Conservation (phyloP, 2,888 invertebrate genomes). For the Volucella bombylans region DNA sequence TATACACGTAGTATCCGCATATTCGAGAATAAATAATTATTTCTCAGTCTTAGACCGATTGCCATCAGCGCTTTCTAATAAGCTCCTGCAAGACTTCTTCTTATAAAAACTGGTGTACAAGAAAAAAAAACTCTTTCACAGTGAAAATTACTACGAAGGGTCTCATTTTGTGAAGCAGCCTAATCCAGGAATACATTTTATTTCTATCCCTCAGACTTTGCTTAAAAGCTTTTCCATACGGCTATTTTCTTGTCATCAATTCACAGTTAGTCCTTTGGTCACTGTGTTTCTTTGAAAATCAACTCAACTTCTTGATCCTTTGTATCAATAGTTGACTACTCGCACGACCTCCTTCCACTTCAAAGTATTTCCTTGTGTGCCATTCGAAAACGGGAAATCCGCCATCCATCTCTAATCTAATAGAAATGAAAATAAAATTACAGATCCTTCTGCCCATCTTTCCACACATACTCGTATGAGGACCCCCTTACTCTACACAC, state of each 20-base stretch:
- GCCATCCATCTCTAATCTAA: slow-evolving; percentile 47
- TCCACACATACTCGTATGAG: background rate
- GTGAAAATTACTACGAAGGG: too few species aligned
- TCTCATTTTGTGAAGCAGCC: too few species aligned
- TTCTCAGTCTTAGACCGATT: too few species aligned
- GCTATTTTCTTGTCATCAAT: background rate
- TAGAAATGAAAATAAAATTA: slow-evolving; percentile 67
- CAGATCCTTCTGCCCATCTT: slow-evolving; percentile 39
- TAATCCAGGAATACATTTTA: too few species aligned
- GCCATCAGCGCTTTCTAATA: too few species aligned
- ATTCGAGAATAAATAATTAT: too few species aligned
- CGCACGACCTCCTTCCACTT: background rate
- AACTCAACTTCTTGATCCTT: background rate
- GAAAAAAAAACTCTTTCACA: too few species aligned
- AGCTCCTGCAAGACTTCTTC: too few species aligned
- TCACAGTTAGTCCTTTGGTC: slow-evolving; percentile 2
- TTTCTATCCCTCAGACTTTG: too few species aligned
- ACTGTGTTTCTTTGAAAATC: background rate
- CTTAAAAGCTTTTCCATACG: too few species aligned
- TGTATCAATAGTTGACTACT: slow-evolving; percentile 12
- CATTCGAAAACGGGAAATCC: slow-evolving; percentile 26
- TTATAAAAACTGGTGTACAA: too few species aligned
- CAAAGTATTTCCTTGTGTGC: background rate
- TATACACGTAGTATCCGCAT: too few species aligned
- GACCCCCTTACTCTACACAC: background rate